These are phyloP conservation scores for Scolanthus callimorphus DNA, from an alignment of 92 coral and sea anemone genomes.

Conservation along the genomic window DNA sequence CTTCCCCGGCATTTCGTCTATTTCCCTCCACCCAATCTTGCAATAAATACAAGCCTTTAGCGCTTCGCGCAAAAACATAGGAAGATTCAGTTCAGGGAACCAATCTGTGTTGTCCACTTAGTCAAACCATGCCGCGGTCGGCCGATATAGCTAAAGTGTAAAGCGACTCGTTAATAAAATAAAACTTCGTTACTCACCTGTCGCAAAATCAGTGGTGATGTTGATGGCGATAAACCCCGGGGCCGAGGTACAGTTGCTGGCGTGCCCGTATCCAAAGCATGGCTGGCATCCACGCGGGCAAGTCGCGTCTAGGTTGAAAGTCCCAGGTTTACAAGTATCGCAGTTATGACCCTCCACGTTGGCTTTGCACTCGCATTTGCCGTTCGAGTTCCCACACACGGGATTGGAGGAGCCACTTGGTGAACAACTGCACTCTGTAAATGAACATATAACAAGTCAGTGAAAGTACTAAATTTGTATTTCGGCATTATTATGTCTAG, in stretches of 20 bases:
- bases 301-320: conserved; percentile 53
- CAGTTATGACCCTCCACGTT: conserved; percentile 58
- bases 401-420: conserved; percentile 46
- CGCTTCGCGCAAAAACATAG: too few species aligned
- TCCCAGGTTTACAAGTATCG: conserved; percentile 64
- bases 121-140: too few species aligned
- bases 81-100: too few species aligned
- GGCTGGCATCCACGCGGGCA: conserved; percentile 79
- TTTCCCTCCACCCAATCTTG: too few species aligned
- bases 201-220: conserved; percentile 41
- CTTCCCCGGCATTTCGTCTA: too few species aligned
- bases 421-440: conserved; percentile 81
- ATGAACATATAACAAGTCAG: too few species aligned
- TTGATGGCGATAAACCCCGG: conserved; percentile 50
- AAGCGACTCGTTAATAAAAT: too few species aligned
- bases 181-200: neutral
- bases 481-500: too few species aligned
- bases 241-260: conserved; percentile 65
- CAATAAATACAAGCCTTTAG: too few species aligned
- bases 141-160: too few species aligned
- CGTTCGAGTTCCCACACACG: conserved; percentile 53
- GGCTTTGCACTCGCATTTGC: conserved; percentile 71
- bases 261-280: conserved; percentile 86
- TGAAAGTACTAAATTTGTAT: too few species aligned
- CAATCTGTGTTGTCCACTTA: too few species aligned